Evolutionary conservation across 2,888 invertebrate genomes (phyloP), one percentile per base, ranked within the genome.

Genomic region (Cheilosia vernalis): DNA sequence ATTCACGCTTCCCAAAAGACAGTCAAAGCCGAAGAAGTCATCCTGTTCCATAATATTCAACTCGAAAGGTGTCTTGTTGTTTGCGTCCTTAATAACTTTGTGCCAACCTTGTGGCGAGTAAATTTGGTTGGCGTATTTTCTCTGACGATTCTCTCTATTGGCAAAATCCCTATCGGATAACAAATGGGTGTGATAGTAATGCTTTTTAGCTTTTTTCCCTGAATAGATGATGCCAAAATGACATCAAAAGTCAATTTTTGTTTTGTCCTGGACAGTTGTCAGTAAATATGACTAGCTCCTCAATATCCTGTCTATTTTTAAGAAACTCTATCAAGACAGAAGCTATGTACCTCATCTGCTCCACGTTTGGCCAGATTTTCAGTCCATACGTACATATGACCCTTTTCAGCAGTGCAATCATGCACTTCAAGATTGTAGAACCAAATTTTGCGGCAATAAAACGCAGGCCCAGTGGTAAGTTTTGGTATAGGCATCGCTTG

Each of bases 221-320:
- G 3, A 53, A 4, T 24, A 24, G 4, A 24, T 24, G 24, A 24
- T 24, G 24, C 24, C 67, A 67, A 67, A 67, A 42, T 6, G 67
- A 44, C 44, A 69, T 56, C 56, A 56, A 56, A 49, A 53, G 42
- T 53, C 53, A 66, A 58, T 44, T 56, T 63, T 63, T 70, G 21
- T 63, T 69, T 40, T 78, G 47, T 13, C 69, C 67, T 61, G 55
- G 70, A 13, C 37, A 70, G 63, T 79, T 79, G 21, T 79, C 78
- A n/a, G 78, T 69, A 70, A 79, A 63, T 24, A 79, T 70, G 24
- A 70, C 70, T 30, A 64, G 64, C 49, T 64, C 51, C 51, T 79
- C 64, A 61, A 74, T 30, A 27, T 74, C 24, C 33, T 9, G 44
- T 10, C 10, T 61, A 9, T 49, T 72, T 47, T 63, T 27, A 24